phyloP scores from a whole-genome alignment of 2,888 invertebrate genomes.

The Agonum fuliginosum region DNA sequence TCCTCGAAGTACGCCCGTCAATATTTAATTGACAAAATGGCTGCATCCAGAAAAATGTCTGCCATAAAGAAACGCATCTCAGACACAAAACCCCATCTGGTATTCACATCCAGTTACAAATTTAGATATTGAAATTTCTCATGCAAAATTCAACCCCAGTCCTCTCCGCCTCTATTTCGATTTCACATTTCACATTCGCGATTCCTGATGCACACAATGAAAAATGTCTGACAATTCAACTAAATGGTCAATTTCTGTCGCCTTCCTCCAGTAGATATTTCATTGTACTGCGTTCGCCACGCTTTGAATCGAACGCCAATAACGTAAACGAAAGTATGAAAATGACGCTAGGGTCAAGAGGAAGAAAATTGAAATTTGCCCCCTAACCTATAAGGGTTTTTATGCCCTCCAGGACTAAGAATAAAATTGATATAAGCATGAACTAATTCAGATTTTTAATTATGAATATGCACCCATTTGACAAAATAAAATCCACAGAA shows the following conservation, averaged over 20 bases:
- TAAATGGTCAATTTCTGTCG: constrained; percentile 63
- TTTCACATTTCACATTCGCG: too few species aligned
- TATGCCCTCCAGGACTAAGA: too few species aligned
- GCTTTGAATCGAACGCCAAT: constrained; percentile 55
- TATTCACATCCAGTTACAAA: constrained; percentile 50
- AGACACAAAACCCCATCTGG: constrained; percentile 40
- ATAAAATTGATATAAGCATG: too few species aligned
- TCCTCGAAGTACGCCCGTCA: too few species aligned
- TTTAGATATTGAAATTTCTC: constrained; percentile 56
- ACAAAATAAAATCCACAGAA: too few species aligned
- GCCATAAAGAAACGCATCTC: background rate
- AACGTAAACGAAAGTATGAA: constrained; percentile 55
- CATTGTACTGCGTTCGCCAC: constrained; percentile 36
- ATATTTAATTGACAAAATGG: too few species aligned
- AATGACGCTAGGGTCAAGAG: constrained; percentile 26
- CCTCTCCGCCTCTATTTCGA: constrained; percentile 61
- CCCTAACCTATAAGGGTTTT: too few species aligned
- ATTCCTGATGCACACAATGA: constrained; percentile 63
- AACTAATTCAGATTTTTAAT: too few species aligned
- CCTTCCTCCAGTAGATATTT: constrained; percentile 47
- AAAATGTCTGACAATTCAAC: constrained; percentile 62
- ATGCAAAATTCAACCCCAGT: background rate
- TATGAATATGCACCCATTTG: too few species aligned
- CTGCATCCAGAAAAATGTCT: background rate
- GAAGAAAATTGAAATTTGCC: too few species aligned